Conservation (phyloP, 2,797 vertebrate genomes). For the Numenius phaeopus region DNA sequence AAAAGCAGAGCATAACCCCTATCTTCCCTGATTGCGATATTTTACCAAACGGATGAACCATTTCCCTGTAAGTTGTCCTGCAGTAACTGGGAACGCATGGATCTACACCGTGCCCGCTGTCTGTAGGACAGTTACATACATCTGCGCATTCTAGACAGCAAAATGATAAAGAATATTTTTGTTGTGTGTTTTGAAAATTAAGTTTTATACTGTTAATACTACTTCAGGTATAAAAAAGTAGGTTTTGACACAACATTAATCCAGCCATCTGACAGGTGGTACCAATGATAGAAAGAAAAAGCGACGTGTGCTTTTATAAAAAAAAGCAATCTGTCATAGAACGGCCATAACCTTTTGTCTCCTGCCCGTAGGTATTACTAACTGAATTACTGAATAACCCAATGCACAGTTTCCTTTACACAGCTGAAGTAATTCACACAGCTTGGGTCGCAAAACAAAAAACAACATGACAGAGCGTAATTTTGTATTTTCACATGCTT, state of each 20-base stretch:
- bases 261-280: background rate
- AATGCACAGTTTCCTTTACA: background rate
- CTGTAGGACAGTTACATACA: background rate
- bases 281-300: background rate
- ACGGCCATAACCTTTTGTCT: background rate
- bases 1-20: background rate
- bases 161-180: background rate
- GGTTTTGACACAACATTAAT: background rate
- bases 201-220: background rate
- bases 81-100: background rate
- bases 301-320: background rate
- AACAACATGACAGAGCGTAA: background rate
- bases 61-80: background rate
- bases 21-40: background rate
- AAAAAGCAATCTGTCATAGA: background rate
- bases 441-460: slow-evolving; percentile 39
- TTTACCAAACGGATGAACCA: background rate
- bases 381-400: slow-evolving; percentile 9
- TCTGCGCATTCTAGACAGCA: background rate
- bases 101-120: fast-evolving
- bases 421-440: slow-evolving; percentile 47
- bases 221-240: background rate
- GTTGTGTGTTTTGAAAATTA: background rate
- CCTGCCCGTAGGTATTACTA: background rate
- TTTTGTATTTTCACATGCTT: slow-evolving; percentile 43